phyloP scores from a whole-genome alignment of 2,113 vertebrate genomes.

The Podarcis muralis region DNA sequence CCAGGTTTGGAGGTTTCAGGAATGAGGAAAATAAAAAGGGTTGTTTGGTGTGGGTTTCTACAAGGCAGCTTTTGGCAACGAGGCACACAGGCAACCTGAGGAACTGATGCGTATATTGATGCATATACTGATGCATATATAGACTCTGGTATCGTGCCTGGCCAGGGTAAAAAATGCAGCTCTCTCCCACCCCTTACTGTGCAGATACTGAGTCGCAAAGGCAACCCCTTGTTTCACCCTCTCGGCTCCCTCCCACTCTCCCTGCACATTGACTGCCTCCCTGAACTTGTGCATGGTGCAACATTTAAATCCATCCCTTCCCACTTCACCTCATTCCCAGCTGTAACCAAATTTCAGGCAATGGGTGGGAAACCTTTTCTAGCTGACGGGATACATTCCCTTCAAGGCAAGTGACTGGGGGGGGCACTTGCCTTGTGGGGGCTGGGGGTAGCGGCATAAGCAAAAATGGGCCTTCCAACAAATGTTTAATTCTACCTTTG shows the following conservation, averaged over 20 bases:
- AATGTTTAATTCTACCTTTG: no score
- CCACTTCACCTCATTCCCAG: background rate
- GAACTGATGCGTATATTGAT: constrained; percentile 12
- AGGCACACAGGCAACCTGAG: constrained; percentile 49
- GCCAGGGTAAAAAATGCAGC: background rate
- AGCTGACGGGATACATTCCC: no score
- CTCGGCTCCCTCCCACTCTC: background rate
- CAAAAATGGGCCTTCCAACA: no score
- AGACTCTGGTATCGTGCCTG: background rate
- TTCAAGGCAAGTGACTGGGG: no score
- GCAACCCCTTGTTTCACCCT: background rate
- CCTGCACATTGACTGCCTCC: background rate
- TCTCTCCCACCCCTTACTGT: background rate
- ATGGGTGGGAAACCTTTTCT: no score
- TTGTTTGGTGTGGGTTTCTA: constrained; percentile 20
- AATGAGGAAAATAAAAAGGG: constrained; percentile 76
- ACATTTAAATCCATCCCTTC: background rate
- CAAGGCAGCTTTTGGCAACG: constrained; percentile 18
- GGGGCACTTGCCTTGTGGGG: no score
- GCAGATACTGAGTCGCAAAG: background rate
- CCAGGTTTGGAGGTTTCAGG: constrained; percentile 79
- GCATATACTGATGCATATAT: background rate
- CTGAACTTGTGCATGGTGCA: background rate
- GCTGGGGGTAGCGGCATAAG: no score
- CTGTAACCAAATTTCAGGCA: background rate